Percentiles rank a stretch among this genome's conserved stretches.
Evolutionary conservation across 2,888 invertebrate species (phyloP).

Genomic region (Silvanus unidentatus): DNA sequence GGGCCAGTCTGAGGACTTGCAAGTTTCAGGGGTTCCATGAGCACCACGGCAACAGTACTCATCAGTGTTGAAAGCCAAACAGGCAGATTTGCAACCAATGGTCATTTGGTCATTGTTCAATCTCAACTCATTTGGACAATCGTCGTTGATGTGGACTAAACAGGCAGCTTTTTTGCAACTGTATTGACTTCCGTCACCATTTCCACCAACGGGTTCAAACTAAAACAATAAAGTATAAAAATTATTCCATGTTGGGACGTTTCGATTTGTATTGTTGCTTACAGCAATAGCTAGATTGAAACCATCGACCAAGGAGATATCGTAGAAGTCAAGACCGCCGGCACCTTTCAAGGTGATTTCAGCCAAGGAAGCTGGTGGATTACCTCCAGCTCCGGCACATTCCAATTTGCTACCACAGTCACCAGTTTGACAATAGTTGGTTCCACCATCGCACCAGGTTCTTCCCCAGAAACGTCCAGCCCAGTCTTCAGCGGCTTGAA

Average conservation of each 20-base stretch:
- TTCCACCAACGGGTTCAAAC: conserved; percentile 33
- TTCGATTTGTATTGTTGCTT: no score
- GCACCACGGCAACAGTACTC: conserved; percentile 48
- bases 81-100: conserved; percentile 48
- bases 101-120: conserved; percentile 27
- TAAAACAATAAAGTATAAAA: conserved; percentile 16
- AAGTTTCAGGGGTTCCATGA: conserved; percentile 43
- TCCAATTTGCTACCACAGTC: conserved; percentile 27
- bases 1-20: conserved; percentile 39
- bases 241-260: no score
- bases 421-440: conserved; percentile 35
- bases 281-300: conserved; percentile 43
- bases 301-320: conserved; percentile 49
- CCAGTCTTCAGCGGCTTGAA: conserved; percentile 27
- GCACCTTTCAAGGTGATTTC: conserved; percentile 43
- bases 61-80: conserved; percentile 46
- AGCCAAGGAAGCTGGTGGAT: conserved; percentile 42
- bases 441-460: conserved; percentile 41
- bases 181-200: conserved; percentile 33
- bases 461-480: conserved; percentile 40
- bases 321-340: conserved; percentile 45
- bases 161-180: conserved; percentile 42
- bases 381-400: conserved; percentile 45
- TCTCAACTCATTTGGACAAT: conserved; percentile 41
- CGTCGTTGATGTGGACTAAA: conserved; percentile 34